Percentiles rank a stretch among this genome's conserved stretches.
Conservation (phyloP, 2,888 invertebrate genomes). For the Teleiodes luculella region DNA sequence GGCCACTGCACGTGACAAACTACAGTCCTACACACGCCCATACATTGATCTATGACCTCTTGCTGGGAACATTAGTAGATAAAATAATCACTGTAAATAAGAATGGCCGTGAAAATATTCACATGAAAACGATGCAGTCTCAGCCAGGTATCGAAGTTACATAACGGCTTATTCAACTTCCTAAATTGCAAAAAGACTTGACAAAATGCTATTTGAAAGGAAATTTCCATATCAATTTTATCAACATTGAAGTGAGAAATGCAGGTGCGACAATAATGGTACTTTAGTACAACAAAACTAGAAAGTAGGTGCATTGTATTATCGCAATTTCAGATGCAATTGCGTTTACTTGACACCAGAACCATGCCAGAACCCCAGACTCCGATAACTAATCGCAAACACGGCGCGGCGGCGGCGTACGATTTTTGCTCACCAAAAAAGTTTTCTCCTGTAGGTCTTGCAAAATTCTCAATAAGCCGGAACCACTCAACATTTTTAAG, state of each 20-base stretch:
- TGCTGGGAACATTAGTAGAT: conserved; percentile 23
- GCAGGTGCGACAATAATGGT: not conserved
- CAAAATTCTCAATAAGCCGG: conserved; percentile 13
- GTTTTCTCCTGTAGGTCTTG: conserved; percentile 7
- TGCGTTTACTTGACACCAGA: conserved; percentile 6
- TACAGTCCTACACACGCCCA: conserved; percentile 34
- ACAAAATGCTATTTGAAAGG: not conserved
- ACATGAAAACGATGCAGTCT: not conserved
- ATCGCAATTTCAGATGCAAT: conserved; percentile 14
- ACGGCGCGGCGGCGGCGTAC: not conserved
- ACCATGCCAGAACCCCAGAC: conserved; percentile 11
- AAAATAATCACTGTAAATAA: conserved; percentile 12
- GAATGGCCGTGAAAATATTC: conserved; percentile 10
- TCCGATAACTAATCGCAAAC: conserved; percentile 11
- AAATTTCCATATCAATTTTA: not conserved
- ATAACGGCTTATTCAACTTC: not conserved
- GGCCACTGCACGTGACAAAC: conserved; percentile 26
- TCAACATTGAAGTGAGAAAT: not conserved
- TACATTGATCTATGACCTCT: conserved; percentile 38
- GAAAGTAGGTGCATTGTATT: not conserved
- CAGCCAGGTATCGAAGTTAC: not conserved
- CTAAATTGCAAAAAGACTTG: not conserved
- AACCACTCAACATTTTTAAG: conserved; percentile 2
- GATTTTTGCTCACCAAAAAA: conserved; percentile 6
- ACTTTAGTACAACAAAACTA: not conserved